Evolutionary conservation across 2,888 invertebrate genomes (phyloP).

Genomic region (Xiphydria camelus): DNA sequence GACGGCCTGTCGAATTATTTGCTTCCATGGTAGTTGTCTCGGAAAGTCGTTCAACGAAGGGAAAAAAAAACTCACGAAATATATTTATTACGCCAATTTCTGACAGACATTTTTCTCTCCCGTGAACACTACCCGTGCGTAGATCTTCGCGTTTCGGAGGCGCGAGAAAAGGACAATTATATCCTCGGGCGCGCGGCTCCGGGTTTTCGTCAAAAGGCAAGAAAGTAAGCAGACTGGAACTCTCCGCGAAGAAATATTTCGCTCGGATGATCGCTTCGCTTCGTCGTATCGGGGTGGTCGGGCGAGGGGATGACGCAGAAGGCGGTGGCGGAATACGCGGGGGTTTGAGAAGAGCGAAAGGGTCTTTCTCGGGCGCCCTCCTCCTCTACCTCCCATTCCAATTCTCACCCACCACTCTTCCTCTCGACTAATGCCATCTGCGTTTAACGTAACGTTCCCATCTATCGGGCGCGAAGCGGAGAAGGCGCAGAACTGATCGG

Average conservation of each 20-base stretch:
- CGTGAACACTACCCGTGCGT: no score
- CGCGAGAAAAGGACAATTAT: no score
- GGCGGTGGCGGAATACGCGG: not conserved
- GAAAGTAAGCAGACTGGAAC: slow-evolving; percentile 1
- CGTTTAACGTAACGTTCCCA: slow-evolving; percentile 29
- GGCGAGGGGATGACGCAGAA: not conserved
- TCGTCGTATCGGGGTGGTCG: slow-evolving; percentile 9
- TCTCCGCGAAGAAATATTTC: slow-evolving; percentile 21
- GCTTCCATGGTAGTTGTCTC: no score
- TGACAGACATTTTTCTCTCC: no score
- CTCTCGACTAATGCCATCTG: slow-evolving; percentile 35
- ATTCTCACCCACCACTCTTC: no score
- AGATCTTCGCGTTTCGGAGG: no score
- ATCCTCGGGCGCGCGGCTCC: no score
- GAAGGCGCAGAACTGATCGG: slow-evolving; percentile 36
- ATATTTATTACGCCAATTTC: no score
- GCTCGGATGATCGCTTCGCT: slow-evolving; percentile 28
- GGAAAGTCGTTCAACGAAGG: no score
- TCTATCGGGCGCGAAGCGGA: slow-evolving; percentile 10
- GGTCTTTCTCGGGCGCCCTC: slow-evolving; percentile 7
- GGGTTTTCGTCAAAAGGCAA: no score
- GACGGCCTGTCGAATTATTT: no score
- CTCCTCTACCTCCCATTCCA: not conserved
- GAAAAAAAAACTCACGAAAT: no score
- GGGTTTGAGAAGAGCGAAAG: slow-evolving; percentile 1